Evolutionary conservation across 2,888 invertebrate genomes (phyloP).

Genomic region (Polyommatus icarus): DNA sequence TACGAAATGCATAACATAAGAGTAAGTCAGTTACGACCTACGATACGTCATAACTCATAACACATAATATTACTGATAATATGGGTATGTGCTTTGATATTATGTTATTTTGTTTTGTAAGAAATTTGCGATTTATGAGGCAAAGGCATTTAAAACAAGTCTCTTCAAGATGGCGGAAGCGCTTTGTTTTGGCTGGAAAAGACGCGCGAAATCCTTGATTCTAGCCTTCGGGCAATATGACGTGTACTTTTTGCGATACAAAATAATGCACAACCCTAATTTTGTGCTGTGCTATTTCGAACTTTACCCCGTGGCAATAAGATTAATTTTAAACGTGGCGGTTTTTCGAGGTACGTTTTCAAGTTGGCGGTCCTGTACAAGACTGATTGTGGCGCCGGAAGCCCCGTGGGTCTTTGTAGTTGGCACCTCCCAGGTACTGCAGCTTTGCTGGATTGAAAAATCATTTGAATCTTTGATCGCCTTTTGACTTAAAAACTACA

Average conservation of each 20-base stretch:
- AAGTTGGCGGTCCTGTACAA: conserved; percentile 46
- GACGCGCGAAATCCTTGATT: conserved; percentile 55
- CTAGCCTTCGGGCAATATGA: conserved; percentile 53
- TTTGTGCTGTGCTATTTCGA: conserved; percentile 4
- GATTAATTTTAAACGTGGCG: conserved; percentile 13
- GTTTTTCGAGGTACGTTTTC: conserved; percentile 41
- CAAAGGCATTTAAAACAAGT: conserved; percentile 30
- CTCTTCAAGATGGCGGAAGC: conserved; percentile 46
- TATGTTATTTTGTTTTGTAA: background rate
- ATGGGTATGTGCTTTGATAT: too few species aligned
- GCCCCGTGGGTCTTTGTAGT: conserved; percentile 47
- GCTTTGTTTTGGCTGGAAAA: conserved; percentile 56
- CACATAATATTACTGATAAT: too few species aligned
- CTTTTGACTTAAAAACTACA: background rate
- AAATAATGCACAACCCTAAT: conserved; percentile 34
- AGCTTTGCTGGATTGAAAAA: conserved; percentile 41
- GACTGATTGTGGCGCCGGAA: conserved; percentile 57
- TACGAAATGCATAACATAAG: too few species aligned
- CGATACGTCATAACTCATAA: too few species aligned
- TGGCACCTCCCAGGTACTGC: conserved; percentile 38
- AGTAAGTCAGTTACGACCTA: too few species aligned
- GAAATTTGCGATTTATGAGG: background rate
- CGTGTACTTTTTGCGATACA: conserved; percentile 42
- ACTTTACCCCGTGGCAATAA: background rate
- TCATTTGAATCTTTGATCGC: background rate